These are phyloP conservation scores for Stylophora pistillata DNA, from an alignment of 64 coral and sea anemone species.

Conservation along the genomic window DNA sequence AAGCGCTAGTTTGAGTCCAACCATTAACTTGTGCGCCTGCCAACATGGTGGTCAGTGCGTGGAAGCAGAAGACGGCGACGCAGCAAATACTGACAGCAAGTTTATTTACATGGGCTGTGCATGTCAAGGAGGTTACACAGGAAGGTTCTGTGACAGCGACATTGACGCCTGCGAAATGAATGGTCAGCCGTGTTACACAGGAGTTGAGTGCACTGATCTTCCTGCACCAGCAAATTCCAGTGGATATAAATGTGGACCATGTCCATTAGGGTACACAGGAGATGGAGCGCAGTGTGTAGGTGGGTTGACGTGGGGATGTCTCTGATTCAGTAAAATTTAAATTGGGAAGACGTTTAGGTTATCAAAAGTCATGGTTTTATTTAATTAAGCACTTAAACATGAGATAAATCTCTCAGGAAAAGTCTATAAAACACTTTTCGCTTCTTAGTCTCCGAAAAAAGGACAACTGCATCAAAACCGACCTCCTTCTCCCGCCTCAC, in stretches of 20 bases:
- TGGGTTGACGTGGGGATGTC: no score
- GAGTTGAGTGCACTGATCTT: slow-evolving; percentile 6
- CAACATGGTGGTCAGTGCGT: slow-evolving; percentile 20
- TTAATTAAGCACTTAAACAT: no score
- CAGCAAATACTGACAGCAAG: slow-evolving; percentile 11
- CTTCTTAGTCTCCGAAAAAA: no score
- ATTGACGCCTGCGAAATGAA: slow-evolving; percentile 45
- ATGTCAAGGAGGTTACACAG: slow-evolving; percentile 32
- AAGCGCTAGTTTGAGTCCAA: neutral
- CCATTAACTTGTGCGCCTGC: slow-evolving; percentile 39
- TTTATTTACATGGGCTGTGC: slow-evolving; percentile 20
- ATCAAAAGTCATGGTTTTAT: no score
- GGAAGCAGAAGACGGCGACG: slow-evolving; percentile 1
- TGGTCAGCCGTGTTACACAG: slow-evolving; percentile 39
- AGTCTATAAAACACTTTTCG: no score
- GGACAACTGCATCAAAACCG: no score
- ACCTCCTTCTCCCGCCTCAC: no score
- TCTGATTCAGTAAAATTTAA: no score
- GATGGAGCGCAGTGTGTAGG: neutral
- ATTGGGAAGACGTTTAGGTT: no score
- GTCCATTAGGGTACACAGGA: neutral
- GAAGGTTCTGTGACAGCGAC: slow-evolving; percentile 46
- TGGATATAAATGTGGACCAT: slow-evolving; percentile 43
- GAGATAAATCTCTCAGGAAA: no score
- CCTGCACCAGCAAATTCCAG: slow-evolving; percentile 31